Evolutionary conservation across 1,140 invertebrate species (phyloP), one percentile per base, ranked within the genome.

Genomic region (Ruditapes philippinarum): DNA sequence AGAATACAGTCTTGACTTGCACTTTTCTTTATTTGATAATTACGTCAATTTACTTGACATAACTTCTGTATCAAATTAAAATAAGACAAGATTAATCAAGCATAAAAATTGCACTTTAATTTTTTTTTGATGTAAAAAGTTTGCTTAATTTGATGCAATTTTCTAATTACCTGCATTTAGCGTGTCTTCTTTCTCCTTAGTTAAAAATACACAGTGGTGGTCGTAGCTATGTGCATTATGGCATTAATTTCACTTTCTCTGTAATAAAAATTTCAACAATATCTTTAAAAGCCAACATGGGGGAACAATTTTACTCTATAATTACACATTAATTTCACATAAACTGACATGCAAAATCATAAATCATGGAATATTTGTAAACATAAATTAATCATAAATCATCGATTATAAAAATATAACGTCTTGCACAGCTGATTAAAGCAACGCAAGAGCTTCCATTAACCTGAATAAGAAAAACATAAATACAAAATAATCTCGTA

Each of bases 231-330:
- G 22, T 9, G n/a, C 25, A n/a, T n/a, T n/a, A n/a, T 62, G 57
- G 57, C 25, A 62, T n/a, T 62, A 62, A 62, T 28, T 62, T 62
- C 25, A 62, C n/a, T 62, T 62, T 62, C 19, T 25, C 3, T 9
- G 57, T n/a, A 62, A 62, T 62, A 62, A 62, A 25, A 62, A 28
- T 62, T 62, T 62, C 57, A 62, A 62, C 57, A 62, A 28, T 62
- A 62, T 28, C 57, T 28, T 62, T 62, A 28, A 25, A 28, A 28
- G 57, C 57, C 25, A 25, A 62, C 57, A n/a, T 25, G 25, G 57
- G 25, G 57, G 57, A 62, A 62, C n/a, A 25, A 9, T 62, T 62
- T 62, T n/a, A 62, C 57, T 28, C 25, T 28, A n/a, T 62, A 38
- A 70, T 70, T 70, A 36, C 36, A 40, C 65, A 38, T 40, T 70